Evolutionary conservation across 2,888 invertebrate species (phyloP), one percentile per base, ranked within the genome.

Genomic region (Cacoxenus indagator): DNA sequence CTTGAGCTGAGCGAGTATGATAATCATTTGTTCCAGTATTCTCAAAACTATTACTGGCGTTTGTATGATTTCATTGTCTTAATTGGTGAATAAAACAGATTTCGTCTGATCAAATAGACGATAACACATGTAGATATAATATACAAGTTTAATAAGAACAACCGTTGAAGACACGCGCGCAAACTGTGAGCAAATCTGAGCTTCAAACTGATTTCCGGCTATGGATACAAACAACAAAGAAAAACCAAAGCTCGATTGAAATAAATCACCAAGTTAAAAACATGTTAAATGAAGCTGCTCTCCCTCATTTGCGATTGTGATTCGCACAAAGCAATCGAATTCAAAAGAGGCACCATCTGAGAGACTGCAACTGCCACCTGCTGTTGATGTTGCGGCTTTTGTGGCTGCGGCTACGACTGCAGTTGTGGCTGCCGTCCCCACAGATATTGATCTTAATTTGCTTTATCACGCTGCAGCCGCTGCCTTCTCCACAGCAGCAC

Each of bases 371-470:
- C 37, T 73, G 76, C 79, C 79, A 79, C 81, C 79, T 79, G 78
- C 82, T 69, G 75, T 48, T 67, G 65, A 71, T 67, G 67, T n/a
- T n/a, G n/a, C n/a, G n/a, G n/a, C n/a, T n/a, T n/a, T n/a, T n/a
- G n/a, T n/a, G n/a, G n/a, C n/a, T n/a, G n/a, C n/a, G n/a, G n/a
- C n/a, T n/a, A n/a, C n/a, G n/a, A n/a, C n/a, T n/a, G n/a, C n/a
- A n/a, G n/a, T n/a, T n/a, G n/a, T n/a, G n/a, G n/a, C 68, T 68
- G 55, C 68, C 54, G 31, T 69, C 46, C 70, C 68, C 55, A 65
- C 55, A 69, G 79, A 80, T 80, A 82, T 77, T 75, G 80, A 80
- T 81, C 80, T 80, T 78, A 72, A 80, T 76, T 78, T 75, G 74
- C 65, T 24, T 71, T 70, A 71, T n/a, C n/a, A n/a, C n/a, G n/a